Base-by-base conservation (phyloP, 2,888 invertebrate species). In the Caenorhabditis zanzibari region DNA sequence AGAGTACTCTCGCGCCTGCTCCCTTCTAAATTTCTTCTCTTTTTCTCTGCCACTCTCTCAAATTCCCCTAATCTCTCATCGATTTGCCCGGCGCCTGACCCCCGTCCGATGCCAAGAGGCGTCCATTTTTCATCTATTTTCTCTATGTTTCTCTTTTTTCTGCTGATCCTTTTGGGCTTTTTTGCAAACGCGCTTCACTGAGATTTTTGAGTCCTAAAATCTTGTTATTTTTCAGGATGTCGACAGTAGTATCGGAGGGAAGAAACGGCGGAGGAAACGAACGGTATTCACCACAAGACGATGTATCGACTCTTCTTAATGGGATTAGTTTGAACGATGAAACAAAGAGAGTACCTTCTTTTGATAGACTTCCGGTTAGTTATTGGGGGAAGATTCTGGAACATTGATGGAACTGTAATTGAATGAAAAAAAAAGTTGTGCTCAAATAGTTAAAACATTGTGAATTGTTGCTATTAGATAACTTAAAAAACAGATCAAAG, bases 231-330 rank as follows among this genome's bases (percentile, higher is more conserved):
- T 61, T 7, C 63, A 77, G 77, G 56, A 79, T 68, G 76, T 59
- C 76, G 59, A 68, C 66, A 56, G 74, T 63, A 74, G 76, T 76
- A 76, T 76, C 76, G 76, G 76, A 76, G 76, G 72, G 72, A 72
- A 59, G 72, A 24, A 59, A 59, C 14, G 72, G 59, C 19, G 72
- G 47, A 44, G 72, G 59, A 44, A 59, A 72, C 44, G 59, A 72
- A 24, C 47, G 72, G 6, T 68, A 68, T 68, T 68, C 68, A 41
- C 68, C 68, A 59, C 35, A 71, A 19, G 71, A 71, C 22, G 54
- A 69, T 14, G 71, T 26, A 9, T 22, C n/a, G 9, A 44, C 58
- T 14, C 47, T 61, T 28, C 59, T 68, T 1, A 49, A 38, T 38
- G 22, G 58, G 19, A 26, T 41, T 19, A 54, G 49, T 24, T 35